Evolutionary conservation across 2,797 vertebrate genomes (phyloP).

Genomic region (Sphenopsis melanotis): DNA sequence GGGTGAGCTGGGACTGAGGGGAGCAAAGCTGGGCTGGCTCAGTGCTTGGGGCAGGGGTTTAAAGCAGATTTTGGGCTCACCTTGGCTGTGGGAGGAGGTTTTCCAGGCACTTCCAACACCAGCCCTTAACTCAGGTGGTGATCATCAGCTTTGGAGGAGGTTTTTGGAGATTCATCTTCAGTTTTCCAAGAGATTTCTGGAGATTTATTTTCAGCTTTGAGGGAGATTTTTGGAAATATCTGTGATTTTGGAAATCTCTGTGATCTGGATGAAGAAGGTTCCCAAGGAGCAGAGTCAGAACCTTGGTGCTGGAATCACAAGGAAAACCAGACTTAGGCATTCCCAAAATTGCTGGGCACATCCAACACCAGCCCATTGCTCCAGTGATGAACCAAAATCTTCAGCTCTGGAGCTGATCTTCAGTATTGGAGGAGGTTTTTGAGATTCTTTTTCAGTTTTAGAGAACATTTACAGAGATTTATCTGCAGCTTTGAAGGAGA

Average conservation of each 20-base stretch:
- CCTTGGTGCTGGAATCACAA: background rate
- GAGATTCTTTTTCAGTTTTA: background rate
- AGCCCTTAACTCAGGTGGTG: background rate
- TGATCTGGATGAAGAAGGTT: too few species aligned
- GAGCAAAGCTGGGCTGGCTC: background rate
- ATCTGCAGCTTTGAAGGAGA: background rate
- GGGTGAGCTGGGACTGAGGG: background rate
- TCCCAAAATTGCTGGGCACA: background rate
- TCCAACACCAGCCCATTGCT: background rate
- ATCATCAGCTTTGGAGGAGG: background rate
- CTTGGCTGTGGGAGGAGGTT: background rate
- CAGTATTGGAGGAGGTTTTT: background rate
- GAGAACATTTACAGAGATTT: background rate
- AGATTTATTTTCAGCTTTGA: background rate
- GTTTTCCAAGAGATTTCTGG: background rate
- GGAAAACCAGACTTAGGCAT: background rate
- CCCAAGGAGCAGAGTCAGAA: too few species aligned
- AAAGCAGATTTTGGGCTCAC: background rate
- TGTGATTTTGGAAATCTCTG: background rate
- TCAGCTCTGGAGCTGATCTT: background rate
- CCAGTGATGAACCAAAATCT: too few species aligned
- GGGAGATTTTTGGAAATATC: background rate
- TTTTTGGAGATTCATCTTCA: background rate
- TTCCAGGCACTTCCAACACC: background rate
- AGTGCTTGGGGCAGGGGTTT: accelerated